phyloP scores from a whole-genome alignment of 2,888 invertebrate species.

The Timandra comae region DNA sequence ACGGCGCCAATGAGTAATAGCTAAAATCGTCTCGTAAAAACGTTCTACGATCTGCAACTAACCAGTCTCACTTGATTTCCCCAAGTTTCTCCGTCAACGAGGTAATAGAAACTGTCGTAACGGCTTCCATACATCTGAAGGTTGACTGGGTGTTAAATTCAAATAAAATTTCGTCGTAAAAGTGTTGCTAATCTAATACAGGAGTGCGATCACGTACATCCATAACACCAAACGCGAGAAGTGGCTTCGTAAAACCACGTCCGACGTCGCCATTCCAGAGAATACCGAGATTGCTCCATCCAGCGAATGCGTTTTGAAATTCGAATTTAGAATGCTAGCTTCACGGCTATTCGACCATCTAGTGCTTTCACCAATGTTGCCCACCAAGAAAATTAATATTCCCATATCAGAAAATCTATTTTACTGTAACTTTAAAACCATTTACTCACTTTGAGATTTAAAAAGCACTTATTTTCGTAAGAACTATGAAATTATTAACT shows the following conservation, averaged over 20 bases:
- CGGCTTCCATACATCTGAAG: conserved; percentile 22
- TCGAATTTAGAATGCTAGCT: conserved; percentile 34
- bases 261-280: conserved; percentile 14
- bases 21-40: conserved; percentile 2
- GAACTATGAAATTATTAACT: too few relatives aligned
- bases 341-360: conserved; percentile 27
- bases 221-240: conserved; percentile 41
- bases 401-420: too few relatives aligned
- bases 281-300: conserved; percentile 51
- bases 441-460: too few relatives aligned
- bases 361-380: conserved; percentile 23
- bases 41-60: too few relatives aligned
- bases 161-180: conserved; percentile 41
- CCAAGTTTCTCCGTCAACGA: conserved; percentile 2
- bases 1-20: conserved; percentile 11
- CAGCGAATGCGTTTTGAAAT: conserved; percentile 47
- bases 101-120: conserved; percentile 18
- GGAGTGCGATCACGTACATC: conserved; percentile 56
- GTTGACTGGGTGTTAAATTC: conserved; percentile 34
- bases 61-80: conserved; percentile 1
- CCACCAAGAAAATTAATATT: neutral
- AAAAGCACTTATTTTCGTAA: too few relatives aligned
- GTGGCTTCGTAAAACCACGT: conserved; percentile 41
- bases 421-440: too few relatives aligned
- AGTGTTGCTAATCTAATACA: conserved; percentile 42